A percentile compares a stretch with the other conserved stretches of the same genome.
These are phyloP conservation scores for Muscicapa striata DNA, from an alignment of 2,797 vertebrate genomes.

Conservation along the genomic window DNA sequence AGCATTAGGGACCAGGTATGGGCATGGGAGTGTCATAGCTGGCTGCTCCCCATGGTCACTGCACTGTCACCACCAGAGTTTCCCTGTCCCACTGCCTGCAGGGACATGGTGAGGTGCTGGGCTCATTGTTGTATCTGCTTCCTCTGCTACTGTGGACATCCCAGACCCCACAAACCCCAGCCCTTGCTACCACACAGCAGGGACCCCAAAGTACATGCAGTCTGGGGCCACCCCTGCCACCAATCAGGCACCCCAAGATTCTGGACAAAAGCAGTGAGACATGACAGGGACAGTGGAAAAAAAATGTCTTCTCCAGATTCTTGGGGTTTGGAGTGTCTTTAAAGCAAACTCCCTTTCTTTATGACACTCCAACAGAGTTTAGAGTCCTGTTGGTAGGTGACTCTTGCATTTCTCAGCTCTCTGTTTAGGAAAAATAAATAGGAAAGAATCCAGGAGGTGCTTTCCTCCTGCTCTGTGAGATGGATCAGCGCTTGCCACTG, in stretches of 20 bases:
- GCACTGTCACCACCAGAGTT: not conserved
- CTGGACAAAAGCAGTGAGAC: not conserved
- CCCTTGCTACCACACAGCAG: not conserved
- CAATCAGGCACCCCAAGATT: rapidly evolving
- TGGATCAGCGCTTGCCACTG: not conserved
- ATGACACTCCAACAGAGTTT: not conserved
- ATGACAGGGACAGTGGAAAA: not conserved
- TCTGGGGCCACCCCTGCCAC: not conserved
- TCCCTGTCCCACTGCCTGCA: not conserved
- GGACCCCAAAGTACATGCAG: not conserved
- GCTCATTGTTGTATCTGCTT: rapidly evolving
- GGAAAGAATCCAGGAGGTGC: conserved; percentile 58
- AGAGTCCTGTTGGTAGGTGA: conserved; percentile 14
- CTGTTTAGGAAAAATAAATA: conserved; percentile 68
- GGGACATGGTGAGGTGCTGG: rapidly evolving
- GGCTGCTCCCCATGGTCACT: not conserved
- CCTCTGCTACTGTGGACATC: rapidly evolving
- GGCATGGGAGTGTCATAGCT: not conserved
- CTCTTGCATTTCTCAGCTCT: not conserved
- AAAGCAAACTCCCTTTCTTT: not conserved
- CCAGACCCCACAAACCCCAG: not conserved
- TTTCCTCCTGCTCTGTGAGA: not conserved
- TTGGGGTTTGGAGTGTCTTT: not conserved
- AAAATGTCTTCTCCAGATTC: not conserved
- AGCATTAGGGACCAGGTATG: not conserved